A percentile compares a stretch with the other conserved stretches of the same genome.
phyloP scores from a whole-genome alignment of 2,113 vertebrate genomes.

The Carassius auratus region DNA sequence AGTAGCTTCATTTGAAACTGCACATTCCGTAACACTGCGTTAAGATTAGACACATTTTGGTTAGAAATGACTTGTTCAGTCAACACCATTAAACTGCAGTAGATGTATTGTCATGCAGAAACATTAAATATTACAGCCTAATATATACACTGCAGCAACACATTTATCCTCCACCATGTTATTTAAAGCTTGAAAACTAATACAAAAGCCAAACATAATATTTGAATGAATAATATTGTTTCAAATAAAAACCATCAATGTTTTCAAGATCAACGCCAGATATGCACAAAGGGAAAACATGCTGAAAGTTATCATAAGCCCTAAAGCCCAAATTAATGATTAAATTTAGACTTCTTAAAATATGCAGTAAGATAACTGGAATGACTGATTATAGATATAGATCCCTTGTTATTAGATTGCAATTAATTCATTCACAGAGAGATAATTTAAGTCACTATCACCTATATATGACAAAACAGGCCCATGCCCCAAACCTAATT shows the following conservation, averaged over 20 bases:
- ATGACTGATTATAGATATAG: conserved; percentile 39
- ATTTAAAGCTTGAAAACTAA: conserved; percentile 57
- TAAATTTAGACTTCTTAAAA: conserved; percentile 30
- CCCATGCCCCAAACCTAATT: conserved; percentile 26
- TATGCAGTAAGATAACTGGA: conserved; percentile 33
- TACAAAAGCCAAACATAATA: conserved; percentile 29
- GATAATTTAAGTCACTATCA: conserved; percentile 26
- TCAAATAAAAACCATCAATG: conserved; percentile 3
- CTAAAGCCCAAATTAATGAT: conserved; percentile 31
- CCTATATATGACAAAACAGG: conserved; percentile 35
- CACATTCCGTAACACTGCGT: conserved; percentile 43
- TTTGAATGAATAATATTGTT: conserved; percentile 30
- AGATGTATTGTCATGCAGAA: conserved; percentile 49
- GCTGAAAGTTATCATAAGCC: conserved; percentile 38
- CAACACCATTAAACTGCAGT: conserved; percentile 50
- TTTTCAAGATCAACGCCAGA: not conserved
- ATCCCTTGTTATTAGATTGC: conserved; percentile 33
- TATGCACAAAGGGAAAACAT: conserved; percentile 31
- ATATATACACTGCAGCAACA: conserved; percentile 59
- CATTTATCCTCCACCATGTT: conserved; percentile 32
- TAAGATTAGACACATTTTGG: conserved; percentile 42
- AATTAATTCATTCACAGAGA: conserved; percentile 32
- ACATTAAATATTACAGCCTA: conserved; percentile 51
- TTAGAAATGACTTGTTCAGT: conserved; percentile 38
- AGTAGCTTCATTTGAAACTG: conserved; percentile 18